Evolutionary conservation across 1,140 invertebrate genomes (phyloP).

Genomic region (Thrips palmi): DNA sequence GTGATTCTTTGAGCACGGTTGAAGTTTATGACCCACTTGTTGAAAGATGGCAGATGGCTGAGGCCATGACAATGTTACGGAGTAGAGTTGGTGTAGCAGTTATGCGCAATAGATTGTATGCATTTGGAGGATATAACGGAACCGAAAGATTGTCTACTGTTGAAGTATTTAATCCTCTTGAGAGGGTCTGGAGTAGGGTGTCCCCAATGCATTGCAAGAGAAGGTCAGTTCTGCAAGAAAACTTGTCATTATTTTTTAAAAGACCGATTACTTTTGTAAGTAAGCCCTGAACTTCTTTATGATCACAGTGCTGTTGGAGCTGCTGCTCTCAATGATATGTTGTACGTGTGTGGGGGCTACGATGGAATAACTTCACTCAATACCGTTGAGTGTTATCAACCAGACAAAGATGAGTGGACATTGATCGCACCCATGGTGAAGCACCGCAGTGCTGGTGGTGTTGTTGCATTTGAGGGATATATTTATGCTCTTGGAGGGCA

Average conservation of each 20-base stretch:
- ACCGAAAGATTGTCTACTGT: conserved; percentile 66
- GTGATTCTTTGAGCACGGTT: conserved; percentile 71
- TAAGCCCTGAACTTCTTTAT: conserved; percentile 1
- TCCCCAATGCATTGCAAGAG: conserved; percentile 67
- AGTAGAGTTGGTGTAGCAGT: conserved; percentile 75
- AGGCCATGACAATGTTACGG: conserved; percentile 69
- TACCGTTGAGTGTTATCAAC: conserved; percentile 69
- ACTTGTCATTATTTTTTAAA: conserved; percentile 1
- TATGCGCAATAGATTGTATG: conserved; percentile 50
- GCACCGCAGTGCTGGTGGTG: conserved; percentile 74
- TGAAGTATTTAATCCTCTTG: conserved; percentile 64
- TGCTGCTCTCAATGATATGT: conserved; percentile 54
- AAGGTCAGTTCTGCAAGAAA: conserved; percentile 29
- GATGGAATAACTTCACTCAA: conserved; percentile 74
- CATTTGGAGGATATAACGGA: conserved; percentile 66
- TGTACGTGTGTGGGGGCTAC: conserved; percentile 81
- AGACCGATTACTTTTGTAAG: neutral
- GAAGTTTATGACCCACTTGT: conserved; percentile 65
- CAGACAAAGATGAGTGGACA: conserved; percentile 53
- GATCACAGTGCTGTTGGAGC: conserved; percentile 57
- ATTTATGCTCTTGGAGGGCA: conserved; percentile 73
- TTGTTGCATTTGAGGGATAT: conserved; percentile 59
- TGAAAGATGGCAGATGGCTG: conserved; percentile 56
- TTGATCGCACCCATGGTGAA: conserved; percentile 63
- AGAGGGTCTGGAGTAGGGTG: conserved; percentile 58